Evolutionary conservation across 2,113 vertebrate genomes (phyloP), one percentile per base, ranked within the genome.

Genomic region (Triplophysa rosa): DNA sequence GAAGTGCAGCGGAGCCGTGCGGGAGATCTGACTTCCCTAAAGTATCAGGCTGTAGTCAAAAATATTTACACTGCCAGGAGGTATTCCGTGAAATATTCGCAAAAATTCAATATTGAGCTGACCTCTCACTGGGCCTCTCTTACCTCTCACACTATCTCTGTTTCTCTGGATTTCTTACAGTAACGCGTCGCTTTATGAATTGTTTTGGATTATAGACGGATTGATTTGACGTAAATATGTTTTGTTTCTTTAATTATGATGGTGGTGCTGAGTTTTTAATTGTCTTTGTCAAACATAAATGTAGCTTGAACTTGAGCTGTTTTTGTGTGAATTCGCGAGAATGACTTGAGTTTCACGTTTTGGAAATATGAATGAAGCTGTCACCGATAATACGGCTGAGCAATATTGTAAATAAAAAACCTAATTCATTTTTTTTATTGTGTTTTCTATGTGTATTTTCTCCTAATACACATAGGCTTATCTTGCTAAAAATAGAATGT

Each of bases 1-100:
- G 94, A 87, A 88, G 92, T 93, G 91, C 86, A 91, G 78, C 64
- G 72, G 78, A 29, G 47, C 77, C 68, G 86, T 77, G 77, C 69
- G 40, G 93, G 92, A 95, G 95, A 95, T 95, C 95, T 93, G 94
- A 95, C 93, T 94, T 98, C 95, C 97, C 96, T 94, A 95, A 87
- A 94, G 96, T 94, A 95, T 94, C 94, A 95, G 94, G 93, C 95
- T 94, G 93, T 96, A 96, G 95, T 97, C 95, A 97, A 96, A 93
- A 98, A 98, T 96, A 95, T 96, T 98, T 97, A 95, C 94, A 95
- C 94, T 94, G 96, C 98, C 96, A 98, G 95, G 94, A 96, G 97
- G 96, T 97, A 96, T 96, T 97, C 94, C 95, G 94, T 95, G 95
- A 91, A 95, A 96, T 93, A 94, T 96, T 94, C 94, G 91, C 90